These are phyloP conservation scores for Leptopilina drosophilae DNA, from an alignment of 2,888 invertebrate genomes.

Conservation along the genomic window DNA sequence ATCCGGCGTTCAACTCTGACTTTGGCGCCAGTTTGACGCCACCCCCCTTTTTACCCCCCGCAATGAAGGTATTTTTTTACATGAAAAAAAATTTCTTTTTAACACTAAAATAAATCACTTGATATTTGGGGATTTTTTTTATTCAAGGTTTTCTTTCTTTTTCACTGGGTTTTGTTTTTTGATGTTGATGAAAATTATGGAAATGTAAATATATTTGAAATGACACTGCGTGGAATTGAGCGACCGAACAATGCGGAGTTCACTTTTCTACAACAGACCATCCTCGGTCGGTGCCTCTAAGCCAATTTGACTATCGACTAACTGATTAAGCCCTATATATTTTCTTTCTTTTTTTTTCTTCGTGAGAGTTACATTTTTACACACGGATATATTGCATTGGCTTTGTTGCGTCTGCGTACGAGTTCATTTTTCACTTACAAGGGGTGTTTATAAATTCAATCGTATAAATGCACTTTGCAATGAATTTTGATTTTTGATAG, in stretches of 20 bases:
- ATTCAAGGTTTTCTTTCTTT: background rate
- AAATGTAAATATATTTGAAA: conserved; percentile 8
- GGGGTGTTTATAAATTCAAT: conserved; percentile 34
- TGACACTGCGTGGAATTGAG: conserved; percentile 53
- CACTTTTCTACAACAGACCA: conserved; percentile 68
- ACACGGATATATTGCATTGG: conserved; percentile 36
- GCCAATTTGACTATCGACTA: conserved; percentile 77
- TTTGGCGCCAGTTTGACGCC: conserved; percentile 54
- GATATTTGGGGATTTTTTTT: too few relatives aligned
- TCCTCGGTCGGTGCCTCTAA: conserved; percentile 72
- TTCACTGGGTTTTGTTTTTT: conserved; percentile 8
- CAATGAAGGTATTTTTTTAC: background rate
- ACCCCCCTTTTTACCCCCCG: conserved; percentile 11
- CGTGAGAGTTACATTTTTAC: conserved; percentile 55
- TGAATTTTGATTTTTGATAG: background rate
- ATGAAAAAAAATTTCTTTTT: background rate
- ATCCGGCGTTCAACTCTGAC: conserved; percentile 46
- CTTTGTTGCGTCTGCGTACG: conserved; percentile 34
- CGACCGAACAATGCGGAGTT: conserved; percentile 61
- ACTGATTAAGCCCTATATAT: conserved; percentile 76
- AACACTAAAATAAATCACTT: conserved; percentile 9
- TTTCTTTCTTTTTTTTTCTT: conserved; percentile 56
- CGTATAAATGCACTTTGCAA: background rate
- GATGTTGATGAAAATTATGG: too few relatives aligned
- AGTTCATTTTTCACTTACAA: background rate